phyloP scores from a whole-genome alignment of 2,888 invertebrate species.

The Chrysina gloriosa region DNA sequence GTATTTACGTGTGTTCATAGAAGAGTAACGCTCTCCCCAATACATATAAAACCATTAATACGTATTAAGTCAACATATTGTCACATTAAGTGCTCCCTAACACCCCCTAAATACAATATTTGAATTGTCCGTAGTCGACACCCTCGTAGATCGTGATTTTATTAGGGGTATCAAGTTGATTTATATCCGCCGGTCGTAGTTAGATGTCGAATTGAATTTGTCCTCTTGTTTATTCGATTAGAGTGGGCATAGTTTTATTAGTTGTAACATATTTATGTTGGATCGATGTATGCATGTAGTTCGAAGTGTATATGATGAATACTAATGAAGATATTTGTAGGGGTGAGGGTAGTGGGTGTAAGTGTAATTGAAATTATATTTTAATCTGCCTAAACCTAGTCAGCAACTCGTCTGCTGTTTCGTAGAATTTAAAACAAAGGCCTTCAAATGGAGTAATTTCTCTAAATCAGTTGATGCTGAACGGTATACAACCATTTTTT shows the following conservation, averaged over 20 bases:
- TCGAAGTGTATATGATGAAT: too few relatives aligned
- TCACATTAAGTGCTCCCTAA: conserved; percentile 51
- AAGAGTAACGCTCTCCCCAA: conserved; percentile 39
- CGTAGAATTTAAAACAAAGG: too few relatives aligned
- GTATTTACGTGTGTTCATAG: too few relatives aligned
- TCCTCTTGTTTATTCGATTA: not conserved
- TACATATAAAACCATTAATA: conserved; percentile 60
- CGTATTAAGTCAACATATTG: conserved; percentile 63
- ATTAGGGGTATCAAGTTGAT: conserved; percentile 42
- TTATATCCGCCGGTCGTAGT: conserved; percentile 33
- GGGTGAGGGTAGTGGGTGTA: too few relatives aligned
- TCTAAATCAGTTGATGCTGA: too few relatives aligned
- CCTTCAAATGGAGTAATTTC: too few relatives aligned
- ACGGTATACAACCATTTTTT: too few relatives aligned
- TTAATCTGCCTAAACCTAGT: too few relatives aligned
- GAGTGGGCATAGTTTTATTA: not conserved
- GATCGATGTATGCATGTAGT: too few relatives aligned
- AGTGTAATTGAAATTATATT: too few relatives aligned
- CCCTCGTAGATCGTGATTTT: conserved; percentile 41
- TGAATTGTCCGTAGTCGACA: conserved; percentile 41
- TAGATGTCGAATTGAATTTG: conserved; percentile 21
- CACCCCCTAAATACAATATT: conserved; percentile 38
- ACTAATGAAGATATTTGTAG: too few relatives aligned
- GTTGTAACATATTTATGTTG: not conserved
- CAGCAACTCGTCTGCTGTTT: too few relatives aligned